Evolutionary conservation across 1,140 invertebrate species (phyloP).

Genomic region (Eupristina koningsbergeri): DNA sequence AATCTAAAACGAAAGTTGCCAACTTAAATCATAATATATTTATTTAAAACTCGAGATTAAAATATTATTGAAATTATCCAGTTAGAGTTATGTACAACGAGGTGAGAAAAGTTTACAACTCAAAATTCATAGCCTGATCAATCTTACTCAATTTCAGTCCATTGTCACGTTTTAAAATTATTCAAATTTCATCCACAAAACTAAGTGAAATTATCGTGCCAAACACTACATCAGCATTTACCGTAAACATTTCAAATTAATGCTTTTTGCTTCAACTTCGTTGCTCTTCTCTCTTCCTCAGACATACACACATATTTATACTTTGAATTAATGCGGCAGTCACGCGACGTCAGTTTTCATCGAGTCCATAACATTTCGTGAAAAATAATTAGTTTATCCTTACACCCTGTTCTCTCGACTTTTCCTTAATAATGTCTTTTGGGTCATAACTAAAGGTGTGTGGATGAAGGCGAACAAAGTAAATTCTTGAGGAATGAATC

Average conservation of each 20-base stretch:
- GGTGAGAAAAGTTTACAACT: not conserved
- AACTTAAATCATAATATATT: not conserved
- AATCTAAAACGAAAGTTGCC: not conserved
- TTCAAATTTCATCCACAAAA: not conserved
- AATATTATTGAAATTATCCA: not conserved
- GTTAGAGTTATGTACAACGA: not conserved
- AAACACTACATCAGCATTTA: not conserved
- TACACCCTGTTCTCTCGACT: not conserved
- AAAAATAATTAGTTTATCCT: not conserved
- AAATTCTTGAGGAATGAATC: not conserved
- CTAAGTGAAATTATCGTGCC: not conserved
- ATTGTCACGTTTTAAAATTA: not conserved
- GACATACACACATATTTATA: not conserved
- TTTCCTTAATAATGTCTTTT: not conserved
- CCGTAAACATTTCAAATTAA: not conserved
- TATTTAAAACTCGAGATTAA: not conserved
- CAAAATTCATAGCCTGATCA: not conserved
- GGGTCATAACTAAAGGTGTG: too few relatives aligned
- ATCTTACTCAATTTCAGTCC: not conserved
- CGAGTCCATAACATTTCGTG: not conserved
- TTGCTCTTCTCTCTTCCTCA: too few relatives aligned
- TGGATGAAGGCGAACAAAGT: not conserved
- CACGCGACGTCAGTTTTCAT: not conserved
- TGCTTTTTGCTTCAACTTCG: not conserved
- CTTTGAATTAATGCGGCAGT: not conserved